These are phyloP conservation scores for Luehdorfia chinensis DNA, from an alignment of 1,140 invertebrate species.

Conservation along the genomic window DNA sequence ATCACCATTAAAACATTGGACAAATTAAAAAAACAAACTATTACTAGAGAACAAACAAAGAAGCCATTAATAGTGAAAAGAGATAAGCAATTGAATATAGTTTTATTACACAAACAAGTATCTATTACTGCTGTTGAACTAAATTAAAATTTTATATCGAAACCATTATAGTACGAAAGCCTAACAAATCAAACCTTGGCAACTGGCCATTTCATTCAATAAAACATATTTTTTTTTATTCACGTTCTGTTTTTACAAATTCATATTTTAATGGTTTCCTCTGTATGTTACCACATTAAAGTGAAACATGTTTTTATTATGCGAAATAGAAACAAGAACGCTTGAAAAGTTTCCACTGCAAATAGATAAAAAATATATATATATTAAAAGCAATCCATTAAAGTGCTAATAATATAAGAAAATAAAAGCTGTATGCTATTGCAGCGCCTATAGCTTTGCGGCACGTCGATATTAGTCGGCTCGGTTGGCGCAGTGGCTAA, in stretches of 20 bases:
- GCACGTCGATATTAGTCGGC: too few species aligned
- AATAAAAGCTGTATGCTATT: too few species aligned
- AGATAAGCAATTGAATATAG: constrained; percentile 1
- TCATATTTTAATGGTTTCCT: constrained; percentile 13
- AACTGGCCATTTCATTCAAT: constrained; percentile 19
- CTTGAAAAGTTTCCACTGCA: too few species aligned
- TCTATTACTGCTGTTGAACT: constrained; percentile 3
- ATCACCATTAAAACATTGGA: too few species aligned
- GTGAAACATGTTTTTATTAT: constrained; percentile 9
- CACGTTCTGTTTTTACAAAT: constrained; percentile 10
- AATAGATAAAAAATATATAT: constrained; percentile 1
- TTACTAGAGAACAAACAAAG: background rate
- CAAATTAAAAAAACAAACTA: too few species aligned
- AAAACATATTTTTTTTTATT: constrained; percentile 11
- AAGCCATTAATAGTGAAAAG: background rate
- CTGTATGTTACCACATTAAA: constrained; percentile 15
- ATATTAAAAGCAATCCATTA: background rate
- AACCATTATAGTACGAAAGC: constrained; percentile 12
- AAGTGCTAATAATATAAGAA: too few species aligned
- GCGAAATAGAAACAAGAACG: constrained; percentile 6
- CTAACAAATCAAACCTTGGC: constrained; percentile 16
- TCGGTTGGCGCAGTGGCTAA: too few species aligned
- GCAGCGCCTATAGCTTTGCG: too few species aligned
- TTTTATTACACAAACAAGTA: constrained; percentile 15
- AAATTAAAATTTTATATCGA: constrained; percentile 14